These are phyloP conservation scores for Muntiacus muntjak DNA, from an alignment of 2,113 vertebrate species.

Conservation along the genomic window DNA sequence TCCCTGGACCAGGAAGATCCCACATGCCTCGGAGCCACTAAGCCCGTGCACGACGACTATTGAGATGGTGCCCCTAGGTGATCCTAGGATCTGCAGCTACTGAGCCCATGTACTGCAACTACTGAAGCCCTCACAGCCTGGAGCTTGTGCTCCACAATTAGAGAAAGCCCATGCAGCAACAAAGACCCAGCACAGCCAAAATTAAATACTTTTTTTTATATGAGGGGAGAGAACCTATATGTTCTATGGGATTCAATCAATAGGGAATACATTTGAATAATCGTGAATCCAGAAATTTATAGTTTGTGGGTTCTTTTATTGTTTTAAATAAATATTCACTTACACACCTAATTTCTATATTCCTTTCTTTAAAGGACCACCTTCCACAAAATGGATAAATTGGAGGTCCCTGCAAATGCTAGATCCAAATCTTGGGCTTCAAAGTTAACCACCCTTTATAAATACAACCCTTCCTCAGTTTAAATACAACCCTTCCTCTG, in stretches of 20 bases:
- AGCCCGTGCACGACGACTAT: not conserved
- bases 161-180: not conserved
- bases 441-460: not conserved
- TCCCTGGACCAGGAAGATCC: not conserved
- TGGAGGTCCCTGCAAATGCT: not conserved
- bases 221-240: not conserved
- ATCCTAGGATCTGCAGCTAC: not conserved
- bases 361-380: not conserved
- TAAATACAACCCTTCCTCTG: not conserved
- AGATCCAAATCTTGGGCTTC: not conserved
- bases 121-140: accelerated
- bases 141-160: not conserved
- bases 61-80: not conserved
- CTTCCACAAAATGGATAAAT: not conserved
- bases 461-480: not conserved
- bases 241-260: not conserved
- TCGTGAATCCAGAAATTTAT: not conserved
- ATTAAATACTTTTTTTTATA: not conserved
- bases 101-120: not conserved
- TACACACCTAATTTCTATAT: not conserved
- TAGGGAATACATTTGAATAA: not conserved
- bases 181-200: not conserved
- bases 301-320: not conserved
- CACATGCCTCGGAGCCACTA: not conserved
- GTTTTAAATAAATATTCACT: not conserved